Percentiles rank a stretch among this genome's conserved stretches.
phyloP scores from a whole-genome alignment of 2,888 invertebrate genomes.

The Nephrotoma flavescens region DNA sequence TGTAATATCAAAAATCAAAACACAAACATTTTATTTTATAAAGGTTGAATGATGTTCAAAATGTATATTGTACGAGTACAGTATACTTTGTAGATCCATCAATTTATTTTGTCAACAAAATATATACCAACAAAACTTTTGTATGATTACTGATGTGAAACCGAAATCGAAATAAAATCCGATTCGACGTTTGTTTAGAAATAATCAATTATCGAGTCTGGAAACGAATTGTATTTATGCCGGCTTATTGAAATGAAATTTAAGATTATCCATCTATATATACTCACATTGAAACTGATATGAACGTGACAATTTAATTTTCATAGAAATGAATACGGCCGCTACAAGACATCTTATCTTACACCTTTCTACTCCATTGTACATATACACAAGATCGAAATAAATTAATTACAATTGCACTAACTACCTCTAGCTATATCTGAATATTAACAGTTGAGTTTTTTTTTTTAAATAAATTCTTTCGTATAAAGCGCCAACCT shows the following conservation, averaged over 20 bases:
- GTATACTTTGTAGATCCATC: neutral
- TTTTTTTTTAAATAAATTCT: neutral
- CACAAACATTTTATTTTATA: neutral
- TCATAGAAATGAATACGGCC: neutral
- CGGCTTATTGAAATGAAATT: neutral
- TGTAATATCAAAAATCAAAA: neutral
- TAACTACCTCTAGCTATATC: neutral
- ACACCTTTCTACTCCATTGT: neutral
- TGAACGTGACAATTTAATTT: neutral
- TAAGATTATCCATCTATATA: neutral
- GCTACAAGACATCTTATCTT: neutral
- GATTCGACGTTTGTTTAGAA: neutral
- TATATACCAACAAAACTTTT: neutral
- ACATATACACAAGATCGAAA: neutral
- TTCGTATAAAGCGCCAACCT: neutral
- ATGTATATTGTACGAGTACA: neutral
- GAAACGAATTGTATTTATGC: neutral
- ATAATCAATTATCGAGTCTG: neutral
- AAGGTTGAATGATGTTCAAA: neutral
- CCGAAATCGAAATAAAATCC: neutral
- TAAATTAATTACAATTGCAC: neutral
- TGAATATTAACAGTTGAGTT: neutral
- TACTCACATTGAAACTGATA: neutral
- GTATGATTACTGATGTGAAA: neutral
- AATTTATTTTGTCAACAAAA: neutral